Evolutionary conservation across 2,113 vertebrate genomes (phyloP), one percentile per base, ranked within the genome.

Genomic region (Tragelaphus strepsiceros): DNA sequence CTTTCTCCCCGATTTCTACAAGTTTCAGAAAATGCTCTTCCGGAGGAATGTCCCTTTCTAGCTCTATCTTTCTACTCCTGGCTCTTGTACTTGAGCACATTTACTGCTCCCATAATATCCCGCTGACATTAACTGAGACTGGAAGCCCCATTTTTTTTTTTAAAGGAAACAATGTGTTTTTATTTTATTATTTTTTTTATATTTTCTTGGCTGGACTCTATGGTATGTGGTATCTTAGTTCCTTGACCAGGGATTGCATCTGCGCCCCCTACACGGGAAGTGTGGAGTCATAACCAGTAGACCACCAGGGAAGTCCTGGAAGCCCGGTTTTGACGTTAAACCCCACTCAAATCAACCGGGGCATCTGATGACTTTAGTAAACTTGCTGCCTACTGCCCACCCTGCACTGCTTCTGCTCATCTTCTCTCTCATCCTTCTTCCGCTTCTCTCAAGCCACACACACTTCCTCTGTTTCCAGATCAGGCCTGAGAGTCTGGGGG

Each of bases 11-110:
- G 7, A 35, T 71, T 81, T 96, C 78, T 64, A 39, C 21, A 61
- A 46, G 28, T 96, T 93, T 97, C 61, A 30, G 82, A 71, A 62
- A 87, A 88, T 24, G 6, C 3, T 6, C 26, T 83, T 97, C 14
- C 71, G 11, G 9, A n/a, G 67, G 49, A 56, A 54, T 3, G 15
- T 43, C 13, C 16, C 10, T 77, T 93, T 59, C n/a, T 64, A 30
- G 49, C 17, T 86, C 19, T 67, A 3, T 67, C 67, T 39, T 51
- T 91, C 35, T 51, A 15, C 81, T 10, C 6, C 67, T 90, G 78
- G 17, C 7, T 97, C 64, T 58, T 86, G 22, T 22, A 71, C 17
- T 28, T 78, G 51, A 61, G 30, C 22, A 35, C 4, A 4, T 84
- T 46, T 49, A 35, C 24, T 89, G 30, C 32, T 80, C n/a, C 17